A percentile compares a stretch with the other conserved stretches of the same genome.
Evolutionary conservation across 1,140 invertebrate genomes (phyloP).

Genomic region (Hirudo medicinalis): DNA sequence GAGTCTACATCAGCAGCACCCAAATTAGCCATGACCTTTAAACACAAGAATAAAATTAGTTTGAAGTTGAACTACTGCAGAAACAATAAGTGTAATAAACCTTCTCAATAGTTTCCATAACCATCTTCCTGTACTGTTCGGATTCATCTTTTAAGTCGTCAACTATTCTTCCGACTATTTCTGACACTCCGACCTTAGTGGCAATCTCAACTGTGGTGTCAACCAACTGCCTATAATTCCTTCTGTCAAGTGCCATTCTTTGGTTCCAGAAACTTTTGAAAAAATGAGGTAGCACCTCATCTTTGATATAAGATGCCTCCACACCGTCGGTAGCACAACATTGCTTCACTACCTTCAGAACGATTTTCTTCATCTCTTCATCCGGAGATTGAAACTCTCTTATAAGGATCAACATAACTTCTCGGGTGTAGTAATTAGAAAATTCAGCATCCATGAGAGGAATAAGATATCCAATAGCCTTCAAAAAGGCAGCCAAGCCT

Average conservation of each 20-base stretch:
- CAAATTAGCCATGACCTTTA: constrained; percentile 70
- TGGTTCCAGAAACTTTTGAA: constrained; percentile 99
- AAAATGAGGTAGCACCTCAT: constrained; percentile 95
- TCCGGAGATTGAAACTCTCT: constrained; percentile 98
- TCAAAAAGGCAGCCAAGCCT: constrained; percentile 94
- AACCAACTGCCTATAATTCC: constrained; percentile 87
- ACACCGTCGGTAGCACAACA: constrained; percentile 99
- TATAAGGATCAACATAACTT: constrained; percentile 99
- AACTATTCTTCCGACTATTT: constrained; percentile 95
- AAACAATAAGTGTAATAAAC: constrained; percentile 24
- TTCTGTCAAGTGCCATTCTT: constrained; percentile 90
- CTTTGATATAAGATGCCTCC: constrained; percentile 95
- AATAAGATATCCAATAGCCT: constrained; percentile 97
- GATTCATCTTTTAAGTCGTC: constrained; percentile 99
- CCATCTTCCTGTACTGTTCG: constrained; percentile 99
- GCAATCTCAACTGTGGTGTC: constrained; percentile 99
- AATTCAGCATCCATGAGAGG: constrained; percentile 99
- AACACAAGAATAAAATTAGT: neutral
- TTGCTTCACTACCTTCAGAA: constrained; percentile 99
- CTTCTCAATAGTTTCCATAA: constrained; percentile 99
- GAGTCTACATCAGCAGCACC: constrained; percentile 96
- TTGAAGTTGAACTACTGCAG: neutral
- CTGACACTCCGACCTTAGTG: constrained; percentile 88
- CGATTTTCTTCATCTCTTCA: constrained; percentile 99
- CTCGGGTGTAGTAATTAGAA: constrained; percentile 96